Percentiles rank a stretch among this genome's conserved stretches.
These are phyloP conservation scores for Chrysina gloriosa DNA, from an alignment of 2,888 invertebrate species.

Conservation along the genomic window DNA sequence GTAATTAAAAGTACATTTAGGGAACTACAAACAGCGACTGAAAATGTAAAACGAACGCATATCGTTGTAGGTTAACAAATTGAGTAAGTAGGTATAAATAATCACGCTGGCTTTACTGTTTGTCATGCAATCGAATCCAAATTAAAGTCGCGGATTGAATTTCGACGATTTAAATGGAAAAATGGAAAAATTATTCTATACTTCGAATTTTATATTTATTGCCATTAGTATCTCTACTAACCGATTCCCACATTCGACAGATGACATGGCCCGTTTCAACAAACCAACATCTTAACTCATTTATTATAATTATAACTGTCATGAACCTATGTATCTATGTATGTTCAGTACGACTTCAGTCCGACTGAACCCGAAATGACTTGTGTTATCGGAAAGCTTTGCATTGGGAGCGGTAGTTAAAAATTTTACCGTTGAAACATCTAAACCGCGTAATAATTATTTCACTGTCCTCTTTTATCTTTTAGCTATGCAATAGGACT, in stretches of 20 bases:
- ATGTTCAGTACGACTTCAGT: too few relatives aligned
- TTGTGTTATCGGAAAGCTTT: too few relatives aligned
- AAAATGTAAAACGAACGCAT: background rate
- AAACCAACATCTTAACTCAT: too few relatives aligned
- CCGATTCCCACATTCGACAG: too few relatives aligned
- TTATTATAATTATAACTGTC: too few relatives aligned
- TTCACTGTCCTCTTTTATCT: background rate
- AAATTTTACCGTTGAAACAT: too few relatives aligned
- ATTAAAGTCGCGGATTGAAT: conserved; percentile 5
- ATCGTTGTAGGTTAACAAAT: background rate
- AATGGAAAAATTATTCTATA: background rate
- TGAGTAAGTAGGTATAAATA: conserved; percentile 18
- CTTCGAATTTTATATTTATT: too few relatives aligned
- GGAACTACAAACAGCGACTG: conserved; percentile 11
- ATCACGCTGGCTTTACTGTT: conserved; percentile 3
- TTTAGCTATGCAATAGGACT: background rate
- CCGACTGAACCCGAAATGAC: too few relatives aligned
- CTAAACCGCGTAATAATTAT: background rate
- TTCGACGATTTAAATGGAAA: background rate
- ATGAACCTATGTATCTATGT: too few relatives aligned
- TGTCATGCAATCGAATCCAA: conserved; percentile 1
- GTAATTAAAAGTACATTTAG: conserved; percentile 28
- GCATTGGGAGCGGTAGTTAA: background rate
- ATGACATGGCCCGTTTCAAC: too few relatives aligned
- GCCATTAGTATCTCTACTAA: too few relatives aligned